These are phyloP conservation scores for Meleagris gallopavo DNA, from an alignment of 2,113 vertebrate species.

Conservation along the genomic window DNA sequence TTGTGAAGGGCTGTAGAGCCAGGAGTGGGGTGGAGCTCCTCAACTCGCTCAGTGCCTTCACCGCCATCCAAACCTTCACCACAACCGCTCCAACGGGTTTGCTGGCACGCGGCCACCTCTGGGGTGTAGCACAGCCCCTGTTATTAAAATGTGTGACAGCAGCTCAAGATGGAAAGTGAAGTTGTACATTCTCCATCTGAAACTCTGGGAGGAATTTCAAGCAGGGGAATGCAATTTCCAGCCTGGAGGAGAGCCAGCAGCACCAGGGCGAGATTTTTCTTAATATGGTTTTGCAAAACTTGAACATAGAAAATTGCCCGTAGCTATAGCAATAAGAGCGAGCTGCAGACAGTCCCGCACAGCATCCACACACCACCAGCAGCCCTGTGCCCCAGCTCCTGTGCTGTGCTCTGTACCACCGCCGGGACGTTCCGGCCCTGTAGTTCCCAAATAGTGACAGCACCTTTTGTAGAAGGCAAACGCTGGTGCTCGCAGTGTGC, in stretches of 20 bases:
- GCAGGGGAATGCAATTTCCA: conserved; percentile 69
- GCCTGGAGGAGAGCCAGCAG: conserved; percentile 66
- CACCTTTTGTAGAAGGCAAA: not conserved
- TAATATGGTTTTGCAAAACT: conserved; percentile 58
- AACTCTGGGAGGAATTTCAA: conserved; percentile 64
- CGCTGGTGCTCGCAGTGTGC: not conserved
- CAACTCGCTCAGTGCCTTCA: too few species aligned
- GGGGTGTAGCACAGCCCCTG: conserved; percentile 56
- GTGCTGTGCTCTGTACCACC: not conserved
- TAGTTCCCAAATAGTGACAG: rapidly evolving
- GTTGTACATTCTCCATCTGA: conserved; percentile 66
- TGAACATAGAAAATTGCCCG: not conserved
- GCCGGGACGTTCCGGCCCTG: rapidly evolving
- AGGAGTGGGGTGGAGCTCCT: not conserved
- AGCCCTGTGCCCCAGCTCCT: not conserved
- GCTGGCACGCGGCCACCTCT: not conserved
- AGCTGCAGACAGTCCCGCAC: not conserved
- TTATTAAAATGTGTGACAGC: conserved; percentile 65
- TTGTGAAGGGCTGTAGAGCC: not conserved
- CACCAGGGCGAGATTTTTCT: conserved; percentile 60
- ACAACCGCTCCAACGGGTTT: not conserved
- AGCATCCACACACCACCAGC: not conserved
- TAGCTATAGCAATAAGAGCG: not conserved
- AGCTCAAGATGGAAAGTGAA: conserved; percentile 58
- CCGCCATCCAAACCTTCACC: not conserved